Evolutionary conservation across 64 coral and sea anemone species (phyloP).

Genomic region (Exaiptasia diaphana): DNA sequence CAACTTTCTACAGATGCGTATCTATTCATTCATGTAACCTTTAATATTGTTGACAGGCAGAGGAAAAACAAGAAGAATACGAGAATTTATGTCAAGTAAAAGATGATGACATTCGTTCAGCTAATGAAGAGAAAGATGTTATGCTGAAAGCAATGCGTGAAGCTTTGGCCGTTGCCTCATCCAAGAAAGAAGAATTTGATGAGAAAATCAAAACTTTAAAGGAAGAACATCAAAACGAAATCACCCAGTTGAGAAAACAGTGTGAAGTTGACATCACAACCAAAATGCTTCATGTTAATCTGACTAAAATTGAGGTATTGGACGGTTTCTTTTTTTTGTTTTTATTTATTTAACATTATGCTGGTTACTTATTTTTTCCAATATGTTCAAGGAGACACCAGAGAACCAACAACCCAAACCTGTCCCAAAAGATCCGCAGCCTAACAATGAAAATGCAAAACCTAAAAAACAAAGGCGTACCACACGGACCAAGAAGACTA

Average conservation of each 20-base stretch:
- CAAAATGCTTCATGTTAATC: no score
- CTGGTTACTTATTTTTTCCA: no score
- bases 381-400: no score
- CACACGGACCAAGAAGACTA: no score
- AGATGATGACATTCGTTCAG: constrained; percentile 25
- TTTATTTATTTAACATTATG: no score
- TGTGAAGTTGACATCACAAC: neutral
- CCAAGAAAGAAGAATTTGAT: constrained; percentile 53
- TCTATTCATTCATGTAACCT: neutral
- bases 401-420: no score
- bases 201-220: constrained; percentile 3
- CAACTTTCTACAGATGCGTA: neutral
- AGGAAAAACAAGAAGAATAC: constrained; percentile 7
- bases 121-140: constrained; percentile 34
- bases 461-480: no score
- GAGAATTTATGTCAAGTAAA: constrained; percentile 2
- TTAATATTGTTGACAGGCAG: neutral
- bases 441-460: no score
- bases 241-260: constrained; percentile 34
- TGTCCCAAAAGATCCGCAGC: no score
- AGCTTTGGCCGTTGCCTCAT: constrained; percentile 27
- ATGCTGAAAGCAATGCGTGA: constrained; percentile 47
- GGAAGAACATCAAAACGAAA: constrained; percentile 20
- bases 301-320: no score
- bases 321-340: no score